Evolutionary conservation across 2,888 invertebrate genomes (phyloP), one percentile per base, ranked within the genome.

Genomic region (Linyphia triangularis): DNA sequence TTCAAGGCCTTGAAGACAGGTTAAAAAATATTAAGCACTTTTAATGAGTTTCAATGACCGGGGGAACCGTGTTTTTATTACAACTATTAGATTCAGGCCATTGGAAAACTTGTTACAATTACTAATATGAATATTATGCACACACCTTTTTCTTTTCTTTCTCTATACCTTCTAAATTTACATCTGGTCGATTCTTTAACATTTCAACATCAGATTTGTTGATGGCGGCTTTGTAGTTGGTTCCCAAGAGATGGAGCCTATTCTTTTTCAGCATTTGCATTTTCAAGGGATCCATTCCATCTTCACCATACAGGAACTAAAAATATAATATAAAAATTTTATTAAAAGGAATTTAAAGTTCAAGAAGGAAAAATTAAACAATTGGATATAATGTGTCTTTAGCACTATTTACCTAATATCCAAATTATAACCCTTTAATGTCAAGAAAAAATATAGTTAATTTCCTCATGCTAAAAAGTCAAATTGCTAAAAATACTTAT

Each of bases 291-390:
- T 99, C 99, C 90, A 94, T 90, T 7, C 94, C 93, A 91, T 93
- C 93, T 94, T 98, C 98, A 0, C 98, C 98, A 91, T 98, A 99
- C 22, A 96, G 94, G 93, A 97, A 98, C 94, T 96, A 91, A 24
- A 59, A 69, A 26, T 24, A 40, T 13, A 0, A 24, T 13, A 40
- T 40, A 30, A 22, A n/a, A n/a, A n/a, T n/a, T n/a, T n/a, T n/a
- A 22, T 70, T 33, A 10, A 26, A 19, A 72, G 7, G 16, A n/a
- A 9, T 2, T 51, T 43, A 2, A 6, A 16, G 10, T 9, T 16
- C 51, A 51, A 51, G 5, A 22, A 37, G 16, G 1, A 4, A 0
- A 4, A 16, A 40, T 3, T 2, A 67, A 30, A 16, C n/a, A 30
- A n/a, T 67, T 67, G 1, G 16, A 19, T 16, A 22, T 24, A 63